A percentile compares a stretch with the other conserved stretches of the same genome.
Evolutionary conservation across 2,888 invertebrate species (phyloP).

Genomic region (Celastrina argiolus): DNA sequence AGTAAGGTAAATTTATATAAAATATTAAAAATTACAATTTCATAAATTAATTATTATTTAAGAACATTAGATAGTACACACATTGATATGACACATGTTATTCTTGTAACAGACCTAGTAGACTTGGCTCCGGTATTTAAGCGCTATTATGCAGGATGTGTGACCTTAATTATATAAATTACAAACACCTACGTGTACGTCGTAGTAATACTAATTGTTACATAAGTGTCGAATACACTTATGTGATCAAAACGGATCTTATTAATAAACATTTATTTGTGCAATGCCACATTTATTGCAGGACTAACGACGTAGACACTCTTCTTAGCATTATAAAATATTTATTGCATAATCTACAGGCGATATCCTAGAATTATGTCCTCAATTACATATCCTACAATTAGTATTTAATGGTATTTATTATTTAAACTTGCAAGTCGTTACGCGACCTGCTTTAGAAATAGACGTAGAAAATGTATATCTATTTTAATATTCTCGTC

Average conservation of each 20-base stretch:
- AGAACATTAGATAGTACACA: no score
- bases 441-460: neutral
- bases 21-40: no score
- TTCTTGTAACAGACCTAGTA: neutral
- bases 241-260: neutral
- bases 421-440: neutral
- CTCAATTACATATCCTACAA: neutral
- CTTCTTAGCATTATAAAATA: neutral
- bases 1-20: no score
- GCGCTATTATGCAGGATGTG: neutral
- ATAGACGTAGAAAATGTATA: neutral
- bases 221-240: neutral
- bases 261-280: constrained; percentile 2
- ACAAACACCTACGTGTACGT: neutral
- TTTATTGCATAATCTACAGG: neutral
- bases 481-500: neutral
- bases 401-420: neutral
- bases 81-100: neutral
- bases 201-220: neutral
- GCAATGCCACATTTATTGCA: neutral
- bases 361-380: neutral
- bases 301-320: neutral
- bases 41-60: no score
- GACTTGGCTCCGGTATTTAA: neutral
- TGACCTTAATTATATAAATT: neutral